Conservation (phyloP, 92 coral and sea anemone genomes). For the Actinostola sp. region DNA sequence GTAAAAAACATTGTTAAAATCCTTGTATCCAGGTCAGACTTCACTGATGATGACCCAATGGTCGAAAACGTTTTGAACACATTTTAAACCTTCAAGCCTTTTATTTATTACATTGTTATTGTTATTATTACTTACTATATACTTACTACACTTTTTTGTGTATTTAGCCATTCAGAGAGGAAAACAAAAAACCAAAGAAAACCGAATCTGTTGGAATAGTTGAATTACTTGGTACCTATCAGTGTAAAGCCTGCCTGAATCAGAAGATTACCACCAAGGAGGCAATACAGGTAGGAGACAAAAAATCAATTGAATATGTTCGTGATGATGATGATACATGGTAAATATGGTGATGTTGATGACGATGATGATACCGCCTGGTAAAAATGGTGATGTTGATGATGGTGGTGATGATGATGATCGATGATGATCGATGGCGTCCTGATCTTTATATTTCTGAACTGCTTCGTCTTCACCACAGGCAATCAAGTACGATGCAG, state of each 20-base stretch:
- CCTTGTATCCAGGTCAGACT: no score
- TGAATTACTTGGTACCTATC: conserved; percentile 61
- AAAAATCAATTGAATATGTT: no score
- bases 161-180: conserved; percentile 25
- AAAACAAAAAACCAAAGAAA: conserved; percentile 35
- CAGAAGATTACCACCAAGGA: conserved; percentile 87
- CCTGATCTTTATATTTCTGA: neutral
- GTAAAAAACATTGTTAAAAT: no score
- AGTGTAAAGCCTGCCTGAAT: conserved; percentile 81
- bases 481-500: conserved; percentile 86
- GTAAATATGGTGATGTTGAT: neutral
- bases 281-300: conserved; percentile 65
- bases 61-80: no score
- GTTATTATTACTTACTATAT: no score
- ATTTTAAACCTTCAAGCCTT: no score
- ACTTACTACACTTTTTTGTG: neutral
- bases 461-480: neutral
- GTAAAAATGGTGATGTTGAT: neutral
- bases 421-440: neutral
- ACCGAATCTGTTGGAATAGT: conserved; percentile 44
- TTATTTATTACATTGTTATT: no score
- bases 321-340: neutral
- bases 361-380: neutral
- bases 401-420: neutral
- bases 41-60: no score